Base-by-base conservation (phyloP, 2,113 vertebrate genomes). In the Heterotilapia buettikoferi region DNA sequence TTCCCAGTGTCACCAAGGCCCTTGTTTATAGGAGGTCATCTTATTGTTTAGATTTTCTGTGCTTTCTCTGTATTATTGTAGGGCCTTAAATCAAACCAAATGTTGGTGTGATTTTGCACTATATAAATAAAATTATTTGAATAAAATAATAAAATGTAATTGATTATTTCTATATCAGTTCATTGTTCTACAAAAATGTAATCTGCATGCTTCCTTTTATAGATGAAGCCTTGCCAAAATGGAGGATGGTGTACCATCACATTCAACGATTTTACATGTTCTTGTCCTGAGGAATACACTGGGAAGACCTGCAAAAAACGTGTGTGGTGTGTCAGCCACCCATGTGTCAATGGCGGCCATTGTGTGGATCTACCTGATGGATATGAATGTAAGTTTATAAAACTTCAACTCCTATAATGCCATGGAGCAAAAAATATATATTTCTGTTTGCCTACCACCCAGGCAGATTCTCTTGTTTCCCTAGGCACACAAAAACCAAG, bases 191-290 rank as follows among this genome's bases (percentile, higher is more conserved):
- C 40, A 76, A 5, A 78, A 50, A 78, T 78, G 6, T 50, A 47
- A 36, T 57, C 6, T 43, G 2, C 7, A n/a, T 80, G 16, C 21
- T 85, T 90, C 24, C 79, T 63, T 82, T 84, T 95, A 19, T 94
- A 99, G 98, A 84, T 87, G 56, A 90, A 95, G 8, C 98, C 98
- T 6, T 99, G 98, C 95, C 95, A 96, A 84, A 97, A 98, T 18
- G 97, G 97, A 79, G 98, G 98, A 36, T 94, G 86, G 9, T 99
- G 98, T 88, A 92, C 86, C 1, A 89, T 98, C 95, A 98, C 97
- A 5, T 99, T 98, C 97, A 99, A 99, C 59, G 98, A 99, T 84
- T 99, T 98, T 89, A 95, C 86, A 6, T 99, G 98, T 84, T 95
- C 91, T 43, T 99, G 98, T 91, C 92, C 94, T 3, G 85, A 89